phyloP scores from a whole-genome alignment of 2,113 vertebrate species.

The Vicugna pacos region DNA sequence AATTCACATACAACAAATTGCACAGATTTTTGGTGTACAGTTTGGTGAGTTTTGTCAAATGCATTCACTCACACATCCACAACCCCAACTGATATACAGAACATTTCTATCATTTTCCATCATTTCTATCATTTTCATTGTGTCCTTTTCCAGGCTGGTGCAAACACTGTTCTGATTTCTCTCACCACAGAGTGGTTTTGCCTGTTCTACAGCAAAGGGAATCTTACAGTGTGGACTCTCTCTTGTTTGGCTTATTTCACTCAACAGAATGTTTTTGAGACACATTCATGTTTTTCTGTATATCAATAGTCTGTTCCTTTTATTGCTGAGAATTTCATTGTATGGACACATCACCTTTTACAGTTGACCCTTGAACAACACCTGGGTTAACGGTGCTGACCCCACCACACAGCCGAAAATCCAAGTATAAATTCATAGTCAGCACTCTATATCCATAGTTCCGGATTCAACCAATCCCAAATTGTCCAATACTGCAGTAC shows the following conservation, averaged over 20 bases:
- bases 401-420: background rate
- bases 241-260: background rate
- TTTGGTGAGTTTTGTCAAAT: background rate
- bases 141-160: background rate
- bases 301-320: background rate
- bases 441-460: background rate
- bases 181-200: background rate
- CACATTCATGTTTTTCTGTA: background rate
- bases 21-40: background rate
- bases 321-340: background rate
- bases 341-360: background rate
- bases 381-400: background rate
- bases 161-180: background rate
- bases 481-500: background rate
- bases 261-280: background rate
- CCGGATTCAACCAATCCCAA: background rate
- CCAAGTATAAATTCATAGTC: background rate
- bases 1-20: background rate
- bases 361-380: background rate
- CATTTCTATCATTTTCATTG: background rate
- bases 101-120: background rate
- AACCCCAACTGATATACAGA: too few species aligned
- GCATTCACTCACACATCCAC: background rate
- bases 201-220: background rate
- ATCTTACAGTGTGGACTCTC: too few species aligned